phyloP scores from a whole-genome alignment of 2,888 invertebrate species.

The Hypselothyrea guttata region DNA sequence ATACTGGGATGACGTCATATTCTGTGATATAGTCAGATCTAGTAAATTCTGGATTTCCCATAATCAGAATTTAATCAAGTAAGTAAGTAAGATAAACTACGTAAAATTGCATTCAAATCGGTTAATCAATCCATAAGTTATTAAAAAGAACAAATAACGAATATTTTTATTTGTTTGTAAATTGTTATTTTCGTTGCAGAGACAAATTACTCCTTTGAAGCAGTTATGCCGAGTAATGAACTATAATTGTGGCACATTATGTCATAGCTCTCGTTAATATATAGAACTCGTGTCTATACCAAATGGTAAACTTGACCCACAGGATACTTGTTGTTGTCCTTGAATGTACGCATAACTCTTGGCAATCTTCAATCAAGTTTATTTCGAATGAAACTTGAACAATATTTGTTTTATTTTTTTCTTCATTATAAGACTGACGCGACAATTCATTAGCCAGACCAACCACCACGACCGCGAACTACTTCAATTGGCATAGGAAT shows the following conservation, averaged over 20 bases:
- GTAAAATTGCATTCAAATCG: no score
- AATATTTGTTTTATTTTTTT: constrained; percentile 64
- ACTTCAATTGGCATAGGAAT: constrained; percentile 15
- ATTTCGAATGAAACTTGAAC: constrained; percentile 43
- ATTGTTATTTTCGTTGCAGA: no score
- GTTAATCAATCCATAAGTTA: no score
- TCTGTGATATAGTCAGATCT: no score
- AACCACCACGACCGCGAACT: not conserved
- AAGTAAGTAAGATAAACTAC: no score
- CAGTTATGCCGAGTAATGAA: constrained; percentile 13
- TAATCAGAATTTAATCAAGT: no score
- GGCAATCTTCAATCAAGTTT: constrained; percentile 21
- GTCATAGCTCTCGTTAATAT: constrained; percentile 1
- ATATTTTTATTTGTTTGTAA: no score
- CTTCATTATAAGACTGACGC: constrained; percentile 42
- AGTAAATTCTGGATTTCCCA: no score
- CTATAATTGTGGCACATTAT: constrained; percentile 33
- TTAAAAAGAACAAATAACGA: no score
- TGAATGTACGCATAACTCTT: constrained; percentile 24
- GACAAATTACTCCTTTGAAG: not conserved
- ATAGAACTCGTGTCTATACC: not conserved
- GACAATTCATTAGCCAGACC: constrained; percentile 47
- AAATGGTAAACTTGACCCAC: constrained; percentile 45
- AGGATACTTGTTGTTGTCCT: constrained; percentile 44
- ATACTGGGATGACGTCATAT: no score